Conservation (phyloP, 2,888 invertebrate species). For the Baccha elongata region DNA sequence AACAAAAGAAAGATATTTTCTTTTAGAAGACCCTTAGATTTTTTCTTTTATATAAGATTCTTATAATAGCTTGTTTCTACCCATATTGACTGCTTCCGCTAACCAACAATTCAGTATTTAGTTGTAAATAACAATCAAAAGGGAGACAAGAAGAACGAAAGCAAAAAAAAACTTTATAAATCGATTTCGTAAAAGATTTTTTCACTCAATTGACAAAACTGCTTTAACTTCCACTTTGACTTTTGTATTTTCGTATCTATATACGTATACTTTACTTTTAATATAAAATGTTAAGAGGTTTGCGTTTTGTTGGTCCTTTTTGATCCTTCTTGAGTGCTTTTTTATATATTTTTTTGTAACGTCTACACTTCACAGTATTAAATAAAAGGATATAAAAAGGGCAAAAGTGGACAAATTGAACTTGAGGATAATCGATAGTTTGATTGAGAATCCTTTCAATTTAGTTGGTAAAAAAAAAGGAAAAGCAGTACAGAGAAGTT, state of each 20-base stretch:
- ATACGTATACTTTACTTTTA: constrained; percentile 54
- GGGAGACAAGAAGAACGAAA: constrained; percentile 1
- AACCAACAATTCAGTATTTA: neutral
- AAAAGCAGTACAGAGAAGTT: too few species aligned
- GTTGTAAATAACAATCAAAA: constrained; percentile 55
- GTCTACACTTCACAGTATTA: constrained; percentile 55
- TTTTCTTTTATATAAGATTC: constrained; percentile 11
- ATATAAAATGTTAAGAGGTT: constrained; percentile 66
- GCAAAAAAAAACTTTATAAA: constrained; percentile 16
- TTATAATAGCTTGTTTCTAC: constrained; percentile 57
- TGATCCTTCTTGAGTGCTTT: constrained; percentile 50
- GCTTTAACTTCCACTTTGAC: constrained; percentile 11
- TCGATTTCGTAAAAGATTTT: constrained; percentile 68
- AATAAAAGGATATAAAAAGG: constrained; percentile 29
- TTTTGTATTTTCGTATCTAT: constrained; percentile 16
- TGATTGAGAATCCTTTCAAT: constrained; percentile 63
- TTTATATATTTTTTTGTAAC: constrained; percentile 42
- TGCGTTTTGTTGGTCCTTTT: constrained; percentile 44
- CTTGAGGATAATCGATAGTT: constrained; percentile 53
- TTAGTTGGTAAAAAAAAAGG: constrained; percentile 37
- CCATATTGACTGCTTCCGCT: constrained; percentile 17
- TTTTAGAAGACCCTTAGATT: neutral
- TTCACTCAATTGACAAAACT: constrained; percentile 66
- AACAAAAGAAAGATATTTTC: constrained; percentile 20
- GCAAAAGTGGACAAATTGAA: constrained; percentile 61